Evolutionary conservation across 2,888 invertebrate genomes (phyloP), one percentile per base, ranked within the genome.

Genomic region (Cistogaster globosa): DNA sequence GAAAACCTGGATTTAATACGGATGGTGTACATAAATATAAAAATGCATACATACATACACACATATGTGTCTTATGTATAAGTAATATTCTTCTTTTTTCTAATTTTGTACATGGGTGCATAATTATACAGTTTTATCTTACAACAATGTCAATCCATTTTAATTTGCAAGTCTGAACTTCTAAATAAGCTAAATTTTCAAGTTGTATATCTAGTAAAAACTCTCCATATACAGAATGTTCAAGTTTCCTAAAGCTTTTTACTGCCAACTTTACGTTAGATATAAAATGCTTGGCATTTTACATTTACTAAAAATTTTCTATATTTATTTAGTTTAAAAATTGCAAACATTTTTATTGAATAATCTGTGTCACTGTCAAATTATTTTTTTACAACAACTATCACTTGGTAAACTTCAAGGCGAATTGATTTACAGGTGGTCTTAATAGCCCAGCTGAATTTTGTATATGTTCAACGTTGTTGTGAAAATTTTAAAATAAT

Each of bases 1-100:
- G 8, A 53, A 85, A 63, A 75, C 69, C 58, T 75, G 69, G 78
- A 74, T 69, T 74, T 48, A 69, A 58, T 12, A 62, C 18, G n/a
- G n/a, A 18, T 48, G 12, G 6, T 26, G 18, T 18, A 9, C 18
- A 53, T 53, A 45, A 16, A 32, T 32, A 32, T 32, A 32, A 4
- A 32, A 4, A 32, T 32, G 6, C 6, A 32, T 32, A 32, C 6
- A 32, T 32, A 32, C 6, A 32, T 32, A 32, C 6, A 32, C 6
- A 32, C 6, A 5, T 32, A 32, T 32, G 8, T 32, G 26, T 26
- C 26, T 1, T 26, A 26, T 26, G 26, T 26, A 4, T 26, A 26
- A 1, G 26, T 26, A 2, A 26, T 53, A 38, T 4, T 22, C n/a
- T n/a, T n/a, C n/a, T 68, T 32, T 48, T 16, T 16, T 32, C 16